Base-by-base conservation (phyloP, 2,888 invertebrate species). In the Litoditis marina region DNA sequence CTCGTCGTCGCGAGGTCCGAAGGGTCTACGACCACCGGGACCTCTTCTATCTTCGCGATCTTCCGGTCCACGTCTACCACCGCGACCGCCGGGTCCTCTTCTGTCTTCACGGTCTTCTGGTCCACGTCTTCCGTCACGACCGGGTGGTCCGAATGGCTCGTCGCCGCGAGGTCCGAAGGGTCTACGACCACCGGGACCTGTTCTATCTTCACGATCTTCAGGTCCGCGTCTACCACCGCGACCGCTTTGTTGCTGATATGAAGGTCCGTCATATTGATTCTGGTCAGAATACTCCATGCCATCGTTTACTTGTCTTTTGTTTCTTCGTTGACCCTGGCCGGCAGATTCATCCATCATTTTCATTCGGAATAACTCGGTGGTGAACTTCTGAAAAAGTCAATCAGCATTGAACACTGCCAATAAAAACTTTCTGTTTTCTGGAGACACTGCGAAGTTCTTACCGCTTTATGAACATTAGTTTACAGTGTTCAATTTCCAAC, bases 301-400 rank as follows among this genome's bases (percentile, higher is more conserved):
- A 51, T 25, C 46, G 16, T 46, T 51, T 28, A 50, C 51, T 28
- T 59, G 59, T 34, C 59, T 34, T 30, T 59, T 59, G 19, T 59
- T 44, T 8, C 59, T 44, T n/a, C n/a, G n/a, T n/a, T n/a, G n/a
- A n/a, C 57, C 32, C 30, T 44, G 42, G 11, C 44, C 19, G 36
- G 49, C 44, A 51, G 39, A 30, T n/a, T 44, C 52, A n/a, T 60
- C 60, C 31, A 31, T 31, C 42, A 31, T 60, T 5, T 46, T 19
- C 60, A 61, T 54, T 19, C 47, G 42, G 39, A 30, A 55, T n/a
- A 61, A 49, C 36, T 61, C 54, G 19, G 16, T 50, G 4, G 44
- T 27, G 50, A 62, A 56, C 8, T 51, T 52, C 57, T 61, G 47
- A 31, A 61, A 30, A 19, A 8, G 27, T 5, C 4, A n/a, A n/a